Percentiles rank a stretch among this genome's conserved stretches.
These are phyloP conservation scores for Myrmecobius fasciatus DNA, from an alignment of 2,113 vertebrate genomes.

Conservation along the genomic window DNA sequence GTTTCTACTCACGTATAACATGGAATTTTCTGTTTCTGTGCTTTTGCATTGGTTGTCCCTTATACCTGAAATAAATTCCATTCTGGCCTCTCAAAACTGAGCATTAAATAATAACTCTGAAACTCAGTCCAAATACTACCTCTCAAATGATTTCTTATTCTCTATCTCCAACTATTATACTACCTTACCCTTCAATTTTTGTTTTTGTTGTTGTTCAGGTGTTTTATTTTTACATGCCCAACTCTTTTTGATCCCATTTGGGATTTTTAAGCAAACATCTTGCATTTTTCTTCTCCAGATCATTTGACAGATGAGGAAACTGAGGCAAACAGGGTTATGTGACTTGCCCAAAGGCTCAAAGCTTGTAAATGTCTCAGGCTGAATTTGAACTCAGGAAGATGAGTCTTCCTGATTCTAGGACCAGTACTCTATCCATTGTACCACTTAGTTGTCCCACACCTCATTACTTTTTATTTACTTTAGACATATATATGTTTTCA, in stretches of 20 bases:
- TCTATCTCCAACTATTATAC: neutral
- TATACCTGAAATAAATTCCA: neutral
- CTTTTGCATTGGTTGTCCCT: neutral
- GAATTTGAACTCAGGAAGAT: neutral
- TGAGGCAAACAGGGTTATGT: neutral
- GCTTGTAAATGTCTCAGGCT: neutral
- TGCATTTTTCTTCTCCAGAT: neutral
- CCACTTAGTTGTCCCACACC: neutral
- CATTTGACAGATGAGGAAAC: neutral
- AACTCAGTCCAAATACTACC: neutral
- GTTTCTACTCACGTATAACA: neutral
- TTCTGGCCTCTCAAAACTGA: neutral
- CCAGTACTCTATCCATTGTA: neutral
- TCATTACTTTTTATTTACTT: neutral
- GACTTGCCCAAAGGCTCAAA: neutral
- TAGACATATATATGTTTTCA: too few species aligned
- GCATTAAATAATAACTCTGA: neutral
- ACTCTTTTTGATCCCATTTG: neutral
- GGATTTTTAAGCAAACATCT: neutral
- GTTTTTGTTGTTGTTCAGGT: neutral
- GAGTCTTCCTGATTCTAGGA: too few species aligned
- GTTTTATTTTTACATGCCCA: neutral
- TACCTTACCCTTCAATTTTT: neutral
- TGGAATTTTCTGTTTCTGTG: neutral
- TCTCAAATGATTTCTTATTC: neutral